Base-by-base conservation (phyloP, 2,113 vertebrate species). In the Onychostoma macrolepis region DNA sequence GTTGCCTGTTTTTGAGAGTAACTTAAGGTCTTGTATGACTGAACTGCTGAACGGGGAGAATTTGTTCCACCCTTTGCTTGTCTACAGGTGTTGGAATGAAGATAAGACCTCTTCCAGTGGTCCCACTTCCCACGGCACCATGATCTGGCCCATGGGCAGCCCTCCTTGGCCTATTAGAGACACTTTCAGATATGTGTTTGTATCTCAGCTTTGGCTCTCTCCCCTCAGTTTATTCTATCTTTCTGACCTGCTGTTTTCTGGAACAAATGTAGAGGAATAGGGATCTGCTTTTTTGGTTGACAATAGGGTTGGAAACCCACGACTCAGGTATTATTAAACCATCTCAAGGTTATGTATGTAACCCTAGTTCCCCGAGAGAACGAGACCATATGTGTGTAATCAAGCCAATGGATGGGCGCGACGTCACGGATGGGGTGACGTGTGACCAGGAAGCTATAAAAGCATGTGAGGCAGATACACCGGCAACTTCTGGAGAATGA, bases 21-120 rank as follows among this genome's bases (percentile, higher is more conserved):
- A 71, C 50, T 72, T 65, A 6, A 78, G 82, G 81, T 87, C 19
- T 82, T 81, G 61, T 72, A 74, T 81, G 48, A 79, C 71, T 84
- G 81, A 30, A 79, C 69, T 72, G 50, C 48, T 36, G 38, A 53
- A 83, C 24, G 26, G 61, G 48, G 58, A 69, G 85, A 81, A 80
- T 90, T 71, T 28, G 87, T 87, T 88, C 71, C 81, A 85, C 26
- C 63, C 28, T 86, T 71, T 88, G 82, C 82, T 85, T 17, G 6
- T 84, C 89, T 71, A 83, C 87, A 90, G 85, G 85, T 88, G 87
- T 75, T 43, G 79, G 76, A 80, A 87, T 53, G 82, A 80, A 88
- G 89, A 90, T 90, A 90, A 90, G 79, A 72, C 58, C 6, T 33
- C 81, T 56, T 78, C 81, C 28, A 56, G 61, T 65, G 75, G 65